A percentile compares a stretch with the other conserved stretches of the same genome.
These are phyloP conservation scores for Galagoides demidoff DNA, from an alignment of 2,797 vertebrate genomes.

Conservation along the genomic window DNA sequence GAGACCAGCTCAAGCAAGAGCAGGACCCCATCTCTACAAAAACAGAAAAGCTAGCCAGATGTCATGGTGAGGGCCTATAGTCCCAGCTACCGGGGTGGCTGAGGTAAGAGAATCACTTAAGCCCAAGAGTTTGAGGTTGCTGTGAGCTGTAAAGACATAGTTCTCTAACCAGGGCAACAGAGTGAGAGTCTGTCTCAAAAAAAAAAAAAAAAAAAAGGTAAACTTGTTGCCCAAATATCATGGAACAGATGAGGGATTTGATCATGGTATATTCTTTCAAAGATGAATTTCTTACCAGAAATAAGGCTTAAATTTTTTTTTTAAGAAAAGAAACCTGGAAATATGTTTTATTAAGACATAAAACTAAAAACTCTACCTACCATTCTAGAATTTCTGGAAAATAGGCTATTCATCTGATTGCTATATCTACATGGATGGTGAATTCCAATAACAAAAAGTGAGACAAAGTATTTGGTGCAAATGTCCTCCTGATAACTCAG, in stretches of 20 bases:
- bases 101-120: background rate
- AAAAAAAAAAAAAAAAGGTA: background rate
- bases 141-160: background rate
- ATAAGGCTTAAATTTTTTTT: background rate
- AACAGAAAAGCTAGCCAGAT: background rate
- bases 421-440: background rate
- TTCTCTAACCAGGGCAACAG: background rate
- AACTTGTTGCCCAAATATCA: constrained; percentile 19
- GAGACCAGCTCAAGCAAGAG: background rate
- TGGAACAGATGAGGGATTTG: background rate
- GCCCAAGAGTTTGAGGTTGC: background rate
- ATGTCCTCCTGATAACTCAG: background rate
- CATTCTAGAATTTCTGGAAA: constrained; percentile 26
- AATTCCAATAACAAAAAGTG: background rate
- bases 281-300: background rate
- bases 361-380: background rate
- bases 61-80: background rate
- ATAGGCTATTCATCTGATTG: background rate
- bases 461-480: background rate
- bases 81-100: background rate
- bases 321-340: background rate
- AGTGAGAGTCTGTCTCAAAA: background rate
- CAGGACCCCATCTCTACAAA: background rate
- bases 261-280: background rate
- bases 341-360: constrained; percentile 26